A percentile compares a stretch with the other conserved stretches of the same genome.
Conservation (phyloP, 2,797 vertebrate genomes). For the Rhinichthys osculus region DNA sequence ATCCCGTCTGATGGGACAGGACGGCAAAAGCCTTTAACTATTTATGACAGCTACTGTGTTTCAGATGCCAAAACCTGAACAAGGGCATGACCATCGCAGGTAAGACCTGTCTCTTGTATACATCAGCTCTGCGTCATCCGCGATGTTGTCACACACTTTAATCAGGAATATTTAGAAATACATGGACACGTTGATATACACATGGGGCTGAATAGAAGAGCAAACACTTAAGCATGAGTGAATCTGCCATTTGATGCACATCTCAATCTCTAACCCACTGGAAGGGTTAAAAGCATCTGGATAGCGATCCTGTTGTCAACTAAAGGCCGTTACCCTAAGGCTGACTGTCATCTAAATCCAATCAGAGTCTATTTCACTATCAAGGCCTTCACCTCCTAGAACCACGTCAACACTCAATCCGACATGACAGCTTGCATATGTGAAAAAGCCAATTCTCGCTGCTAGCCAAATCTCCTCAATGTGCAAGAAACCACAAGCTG, state of each 20-base stretch:
- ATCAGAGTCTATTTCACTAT: constrained; percentile 86
- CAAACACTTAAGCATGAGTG: constrained; percentile 2
- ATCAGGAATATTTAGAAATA: constrained; percentile 24
- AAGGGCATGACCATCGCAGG: constrained; percentile 70
- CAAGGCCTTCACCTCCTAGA: constrained; percentile 74
- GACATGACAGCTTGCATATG: constrained; percentile 96
- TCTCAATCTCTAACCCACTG: constrained; percentile 70
- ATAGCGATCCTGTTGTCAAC: constrained; percentile 70
- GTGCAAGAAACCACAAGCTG: constrained; percentile 90
- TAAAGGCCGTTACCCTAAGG: constrained; percentile 81
- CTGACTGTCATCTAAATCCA: constrained; percentile 81
- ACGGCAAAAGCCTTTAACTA: constrained; percentile 82
- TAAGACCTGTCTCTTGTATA: constrained; percentile 67
- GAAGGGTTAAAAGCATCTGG: constrained; percentile 75
- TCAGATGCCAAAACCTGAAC: constrained; percentile 69
- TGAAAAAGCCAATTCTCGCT: constrained; percentile 97
- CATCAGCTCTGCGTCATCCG: constrained; percentile 50
- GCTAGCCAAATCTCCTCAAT: constrained; percentile 89
- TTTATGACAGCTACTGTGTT: constrained; percentile 88
- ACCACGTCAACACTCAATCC: constrained; percentile 80
- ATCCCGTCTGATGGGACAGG: constrained; percentile 81
- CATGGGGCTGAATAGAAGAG: neutral
- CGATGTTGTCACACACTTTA: constrained; percentile 39
- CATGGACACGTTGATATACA: constrained; percentile 13
- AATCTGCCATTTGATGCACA: constrained; percentile 18